Conservation (phyloP, 1,140 invertebrate genomes). For the Ostrea denselamellosa region DNA sequence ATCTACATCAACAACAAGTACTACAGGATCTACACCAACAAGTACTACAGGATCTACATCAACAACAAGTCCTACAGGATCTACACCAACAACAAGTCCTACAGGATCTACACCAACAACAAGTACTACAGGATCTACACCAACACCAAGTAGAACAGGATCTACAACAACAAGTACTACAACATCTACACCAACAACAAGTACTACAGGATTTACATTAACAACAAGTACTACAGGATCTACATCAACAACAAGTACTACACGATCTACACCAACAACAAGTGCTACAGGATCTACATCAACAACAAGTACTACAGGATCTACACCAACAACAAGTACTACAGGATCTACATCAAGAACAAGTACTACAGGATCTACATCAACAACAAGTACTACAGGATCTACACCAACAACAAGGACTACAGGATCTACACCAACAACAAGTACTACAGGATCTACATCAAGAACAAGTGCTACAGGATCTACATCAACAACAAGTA, state of each 20-base stretch:
- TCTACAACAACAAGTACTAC: too few relatives aligned
- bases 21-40: not conserved
- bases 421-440: not conserved
- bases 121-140: not conserved
- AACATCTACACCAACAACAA: too few relatives aligned
- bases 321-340: not conserved
- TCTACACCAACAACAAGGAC: not conserved
- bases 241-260: too few relatives aligned
- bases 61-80: not conserved
- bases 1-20: not conserved
- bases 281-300: too few relatives aligned
- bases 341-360: not conserved
- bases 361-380: not conserved
- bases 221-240: too few relatives aligned
- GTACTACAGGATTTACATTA: too few relatives aligned
- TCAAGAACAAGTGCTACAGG: not conserved
- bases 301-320: not conserved
- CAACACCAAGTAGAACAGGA: not conserved
- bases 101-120: not conserved
- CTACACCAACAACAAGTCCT: not conserved
- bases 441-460: not conserved
- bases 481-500: not conserved
- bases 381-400: not conserved
- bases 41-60: not conserved
- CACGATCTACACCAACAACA: too few relatives aligned